Evolutionary conservation across 2,797 vertebrate genomes (phyloP).

Genomic region (Syndactyla subalaris): DNA sequence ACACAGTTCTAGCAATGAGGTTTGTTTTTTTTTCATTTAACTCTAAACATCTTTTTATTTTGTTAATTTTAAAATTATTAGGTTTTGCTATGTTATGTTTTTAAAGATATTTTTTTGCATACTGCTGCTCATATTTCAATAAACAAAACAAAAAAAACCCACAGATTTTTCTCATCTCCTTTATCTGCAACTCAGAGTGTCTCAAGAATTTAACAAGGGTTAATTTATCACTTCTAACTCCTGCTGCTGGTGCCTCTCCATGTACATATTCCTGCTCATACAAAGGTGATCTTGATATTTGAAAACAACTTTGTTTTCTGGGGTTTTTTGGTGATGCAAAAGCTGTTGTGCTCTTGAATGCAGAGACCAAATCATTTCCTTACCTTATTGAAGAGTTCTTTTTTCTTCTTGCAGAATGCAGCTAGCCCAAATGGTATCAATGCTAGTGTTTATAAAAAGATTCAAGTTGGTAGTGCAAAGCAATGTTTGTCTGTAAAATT

Average conservation of each 20-base stretch:
- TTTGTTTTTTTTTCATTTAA: slow-evolving; percentile 50
- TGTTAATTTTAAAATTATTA: slow-evolving; percentile 71
- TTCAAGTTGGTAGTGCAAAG: background rate
- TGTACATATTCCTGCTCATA: background rate
- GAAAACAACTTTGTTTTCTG: background rate
- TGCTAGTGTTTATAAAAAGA: background rate
- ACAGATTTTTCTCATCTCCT: background rate
- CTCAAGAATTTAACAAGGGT: background rate
- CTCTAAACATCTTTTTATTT: slow-evolving; percentile 68
- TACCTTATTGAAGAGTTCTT: background rate
- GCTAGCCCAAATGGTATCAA: background rate
- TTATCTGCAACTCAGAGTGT: background rate
- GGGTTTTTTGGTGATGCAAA: background rate
- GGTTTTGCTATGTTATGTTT: slow-evolving; percentile 76
- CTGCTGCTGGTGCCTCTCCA: background rate
- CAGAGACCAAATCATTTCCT: background rate
- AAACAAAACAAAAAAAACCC: slow-evolving; percentile 60
- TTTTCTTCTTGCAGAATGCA: background rate
- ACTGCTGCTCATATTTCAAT: slow-evolving; percentile 79
- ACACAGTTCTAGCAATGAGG: slow-evolving; percentile 66
- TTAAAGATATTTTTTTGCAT: slow-evolving; percentile 77
- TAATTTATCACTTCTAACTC: background rate
- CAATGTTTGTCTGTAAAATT: background rate
- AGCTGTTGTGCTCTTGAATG: background rate
- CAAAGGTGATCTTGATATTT: background rate